Percentiles rank a stretch among this genome's conserved stretches.
phyloP scores from a whole-genome alignment of 2,888 invertebrate species.

The Charanyca ferruginea region DNA sequence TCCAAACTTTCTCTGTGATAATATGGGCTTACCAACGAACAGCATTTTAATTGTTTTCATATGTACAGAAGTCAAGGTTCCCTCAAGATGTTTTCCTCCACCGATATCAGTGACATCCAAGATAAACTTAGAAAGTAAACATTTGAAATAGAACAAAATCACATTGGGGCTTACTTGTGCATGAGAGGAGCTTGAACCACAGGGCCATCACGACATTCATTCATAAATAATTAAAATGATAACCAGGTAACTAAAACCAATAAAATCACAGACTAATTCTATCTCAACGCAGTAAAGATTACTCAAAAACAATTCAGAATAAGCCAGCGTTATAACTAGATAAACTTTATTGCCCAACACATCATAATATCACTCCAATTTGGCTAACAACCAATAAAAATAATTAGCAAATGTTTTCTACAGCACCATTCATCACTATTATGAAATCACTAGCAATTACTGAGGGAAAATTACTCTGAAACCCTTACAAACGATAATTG shows the following conservation, averaged over 20 bases:
- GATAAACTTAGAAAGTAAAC: no score
- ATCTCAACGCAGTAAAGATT: conserved; percentile 1
- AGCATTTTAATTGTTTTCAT: no score
- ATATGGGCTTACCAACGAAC: no score
- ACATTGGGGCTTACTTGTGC: no score
- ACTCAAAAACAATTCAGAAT: conserved; percentile 4
- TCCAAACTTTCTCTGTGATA: no score
- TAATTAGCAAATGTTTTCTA: conserved; percentile 71
- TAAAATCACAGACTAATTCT: conserved; percentile 3
- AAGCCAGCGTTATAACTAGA: conserved; percentile 24
- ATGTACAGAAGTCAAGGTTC: no score
- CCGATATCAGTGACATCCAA: no score
- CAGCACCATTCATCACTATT: conserved; percentile 79
- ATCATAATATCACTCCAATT: conserved; percentile 39
- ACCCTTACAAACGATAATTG: conserved; percentile 22
- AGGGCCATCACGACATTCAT: no score
- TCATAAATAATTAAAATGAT: no score
- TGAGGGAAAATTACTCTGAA: conserved; percentile 62
- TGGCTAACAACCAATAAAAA: conserved; percentile 72
- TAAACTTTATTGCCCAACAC: conserved; percentile 32
- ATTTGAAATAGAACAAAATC: no score
- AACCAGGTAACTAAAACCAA: background rate
- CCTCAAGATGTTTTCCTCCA: no score
- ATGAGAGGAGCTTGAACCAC: no score
- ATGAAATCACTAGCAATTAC: conserved; percentile 82